Evolutionary conservation across 1,140 invertebrate species (phyloP).

Genomic region (Drosophila nebulosa): DNA sequence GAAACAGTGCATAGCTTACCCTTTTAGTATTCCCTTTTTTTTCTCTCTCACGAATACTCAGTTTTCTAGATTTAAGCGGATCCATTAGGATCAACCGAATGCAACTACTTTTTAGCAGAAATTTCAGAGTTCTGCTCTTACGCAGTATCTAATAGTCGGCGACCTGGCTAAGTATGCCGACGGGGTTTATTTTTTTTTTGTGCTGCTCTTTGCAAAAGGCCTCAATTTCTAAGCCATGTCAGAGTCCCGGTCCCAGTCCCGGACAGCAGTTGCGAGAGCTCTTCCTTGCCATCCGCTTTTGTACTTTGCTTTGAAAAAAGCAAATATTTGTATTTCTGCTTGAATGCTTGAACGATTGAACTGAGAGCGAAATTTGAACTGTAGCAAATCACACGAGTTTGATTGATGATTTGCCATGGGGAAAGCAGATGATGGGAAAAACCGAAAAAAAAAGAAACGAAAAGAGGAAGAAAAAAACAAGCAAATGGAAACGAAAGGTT

Average conservation of each 20-base stretch:
- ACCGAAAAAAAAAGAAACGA: constrained; percentile 5
- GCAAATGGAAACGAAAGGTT: constrained; percentile 40
- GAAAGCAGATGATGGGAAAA: constrained; percentile 20
- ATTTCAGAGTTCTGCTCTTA: background rate
- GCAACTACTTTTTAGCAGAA: no score
- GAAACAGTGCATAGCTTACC: constrained; percentile 36
- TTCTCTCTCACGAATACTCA: background rate
- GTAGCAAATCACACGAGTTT: constrained; percentile 76
- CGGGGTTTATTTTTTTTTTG: background rate
- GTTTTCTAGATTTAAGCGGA: background rate
- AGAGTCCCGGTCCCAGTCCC: constrained; percentile 29
- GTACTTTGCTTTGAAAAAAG: constrained; percentile 62
- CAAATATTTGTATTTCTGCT: constrained; percentile 77
- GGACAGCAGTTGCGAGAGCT: constrained; percentile 41
- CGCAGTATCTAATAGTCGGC: background rate
- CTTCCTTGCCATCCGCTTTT: constrained; percentile 39
- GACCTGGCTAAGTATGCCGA: background rate
- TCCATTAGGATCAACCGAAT: background rate
- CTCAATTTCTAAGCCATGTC: constrained; percentile 72
- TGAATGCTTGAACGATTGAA: constrained; percentile 75
- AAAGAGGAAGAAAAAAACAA: constrained; percentile 1
- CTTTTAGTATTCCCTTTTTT: constrained; percentile 34
- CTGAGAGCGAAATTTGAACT: constrained; percentile 76
- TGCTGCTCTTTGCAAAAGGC: constrained; percentile 13
- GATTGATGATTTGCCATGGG: constrained; percentile 72